Evolutionary conservation across 2,113 vertebrate genomes (phyloP).

Genomic region (Engystomops pustulosus): DNA sequence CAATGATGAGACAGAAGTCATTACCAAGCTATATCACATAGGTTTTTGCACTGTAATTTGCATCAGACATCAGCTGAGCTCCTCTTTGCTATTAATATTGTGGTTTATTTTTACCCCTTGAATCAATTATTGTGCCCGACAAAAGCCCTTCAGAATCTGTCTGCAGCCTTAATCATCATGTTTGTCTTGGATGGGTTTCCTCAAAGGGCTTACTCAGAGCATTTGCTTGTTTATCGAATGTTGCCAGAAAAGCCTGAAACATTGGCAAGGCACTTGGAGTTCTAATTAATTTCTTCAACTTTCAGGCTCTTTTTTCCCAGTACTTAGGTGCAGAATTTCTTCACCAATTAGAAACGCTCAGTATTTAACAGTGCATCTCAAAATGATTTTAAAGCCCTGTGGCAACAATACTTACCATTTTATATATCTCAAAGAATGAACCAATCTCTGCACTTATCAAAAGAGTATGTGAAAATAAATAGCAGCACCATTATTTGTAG

Average conservation of each 20-base stretch:
- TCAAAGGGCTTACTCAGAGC: slow-evolving; percentile 65
- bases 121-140: slow-evolving; percentile 61
- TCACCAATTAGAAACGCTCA: slow-evolving; percentile 64
- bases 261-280: slow-evolving; percentile 40
- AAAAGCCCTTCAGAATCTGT: slow-evolving; percentile 65
- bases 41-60: background rate
- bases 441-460: slow-evolving; percentile 13
- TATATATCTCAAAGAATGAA: background rate
- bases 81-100: slow-evolving; percentile 44
- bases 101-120: slow-evolving; percentile 58
- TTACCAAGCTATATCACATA: background rate
- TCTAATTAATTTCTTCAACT: slow-evolving; percentile 60
- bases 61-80: background rate
- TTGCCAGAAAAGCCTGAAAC: slow-evolving; percentile 60
- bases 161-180: slow-evolving; percentile 61
- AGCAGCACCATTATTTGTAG: too few relatives aligned
- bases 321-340: slow-evolving; percentile 56
- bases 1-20: background rate
- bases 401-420: background rate
- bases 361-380: slow-evolving; percentile 61
- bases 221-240: slow-evolving; percentile 64
- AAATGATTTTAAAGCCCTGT: slow-evolving; percentile 67
- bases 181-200: slow-evolving; percentile 67
- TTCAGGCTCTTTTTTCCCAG: slow-evolving; percentile 60
- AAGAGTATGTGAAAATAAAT: background rate